These are phyloP conservation scores for Watsonalla binaria DNA, from an alignment of 2,888 invertebrate species.

Conservation along the genomic window DNA sequence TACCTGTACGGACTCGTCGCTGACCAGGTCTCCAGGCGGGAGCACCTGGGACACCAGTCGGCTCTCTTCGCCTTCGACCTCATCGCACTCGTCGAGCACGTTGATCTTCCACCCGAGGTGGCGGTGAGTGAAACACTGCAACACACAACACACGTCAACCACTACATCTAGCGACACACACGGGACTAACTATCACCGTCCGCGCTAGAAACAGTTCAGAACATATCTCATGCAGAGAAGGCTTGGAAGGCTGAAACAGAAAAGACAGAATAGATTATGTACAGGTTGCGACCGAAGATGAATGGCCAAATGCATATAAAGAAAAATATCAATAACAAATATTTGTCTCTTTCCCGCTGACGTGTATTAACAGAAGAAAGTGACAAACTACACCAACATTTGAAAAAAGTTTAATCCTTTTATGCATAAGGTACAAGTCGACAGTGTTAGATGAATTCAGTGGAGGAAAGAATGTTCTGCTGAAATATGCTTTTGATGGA, in stretches of 20 bases:
- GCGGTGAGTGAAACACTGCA: slow-evolving; percentile 94
- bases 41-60: slow-evolving; percentile 62
- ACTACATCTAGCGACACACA: slow-evolving; percentile 3
- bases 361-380: not conserved
- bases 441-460: not conserved
- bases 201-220: slow-evolving; percentile 32
- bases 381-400: not conserved
- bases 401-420: not conserved
- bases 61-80: slow-evolving; percentile 74
- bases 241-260: slow-evolving; percentile 77
- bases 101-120: slow-evolving; percentile 97
- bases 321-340: slow-evolving; percentile 2
- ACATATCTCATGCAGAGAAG: slow-evolving; percentile 71
- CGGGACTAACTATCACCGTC: slow-evolving; percentile 41
- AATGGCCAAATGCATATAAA: slow-evolving; percentile 4
- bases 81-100: slow-evolving; percentile 90
- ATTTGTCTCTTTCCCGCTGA: not conserved
- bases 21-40: slow-evolving; percentile 53
- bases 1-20: slow-evolving; percentile 81
- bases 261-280: slow-evolving; percentile 68
- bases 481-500: not conserved
- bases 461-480: not conserved
- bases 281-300: slow-evolving; percentile 25
- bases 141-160: slow-evolving; percentile 23
- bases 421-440: not conserved